A percentile compares a stretch with the other conserved stretches of the same genome.
Conservation (phyloP, 2,888 invertebrate genomes). For the Acanthococcus lagerstroemiae region DNA sequence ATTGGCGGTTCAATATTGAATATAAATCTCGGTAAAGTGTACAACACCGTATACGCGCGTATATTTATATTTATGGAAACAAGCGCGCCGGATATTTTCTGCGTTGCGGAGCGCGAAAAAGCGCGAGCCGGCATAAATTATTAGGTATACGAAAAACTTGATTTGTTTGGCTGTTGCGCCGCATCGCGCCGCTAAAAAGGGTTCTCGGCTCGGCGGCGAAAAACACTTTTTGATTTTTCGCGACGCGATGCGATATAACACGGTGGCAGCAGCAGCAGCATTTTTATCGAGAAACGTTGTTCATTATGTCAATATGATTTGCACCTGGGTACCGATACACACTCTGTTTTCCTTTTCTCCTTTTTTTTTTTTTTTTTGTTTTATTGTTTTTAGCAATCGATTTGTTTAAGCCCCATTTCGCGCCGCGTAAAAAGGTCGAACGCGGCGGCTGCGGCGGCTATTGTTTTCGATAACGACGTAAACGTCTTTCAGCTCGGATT, state of each 20-base stretch:
- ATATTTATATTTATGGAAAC: too few relatives aligned
- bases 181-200: not conserved
- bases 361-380: too few relatives aligned
- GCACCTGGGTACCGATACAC: not conserved
- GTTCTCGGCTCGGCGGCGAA: too few relatives aligned
- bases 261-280: too few relatives aligned
- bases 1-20: not conserved
- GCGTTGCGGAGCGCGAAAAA: not conserved
- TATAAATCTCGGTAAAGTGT: too few relatives aligned
- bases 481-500: not conserved
- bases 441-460: not conserved
- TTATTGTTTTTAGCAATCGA: too few relatives aligned
- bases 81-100: too few relatives aligned
- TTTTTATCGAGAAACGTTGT: not conserved
- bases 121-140: not conserved
- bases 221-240: not conserved
- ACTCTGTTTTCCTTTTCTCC: not conserved
- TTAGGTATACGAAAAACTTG: not conserved
- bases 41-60: too few relatives aligned
- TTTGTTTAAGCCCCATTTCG: not conserved
- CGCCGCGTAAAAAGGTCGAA: not conserved
- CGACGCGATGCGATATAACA: too few relatives aligned
- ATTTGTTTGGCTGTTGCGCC: not conserved
- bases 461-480: not conserved
- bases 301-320: not conserved